A percentile compares a stretch with the other conserved stretches of the same genome.
Conservation (phyloP, 2,113 vertebrate genomes). For the Neolamprologus tretocephalus region DNA sequence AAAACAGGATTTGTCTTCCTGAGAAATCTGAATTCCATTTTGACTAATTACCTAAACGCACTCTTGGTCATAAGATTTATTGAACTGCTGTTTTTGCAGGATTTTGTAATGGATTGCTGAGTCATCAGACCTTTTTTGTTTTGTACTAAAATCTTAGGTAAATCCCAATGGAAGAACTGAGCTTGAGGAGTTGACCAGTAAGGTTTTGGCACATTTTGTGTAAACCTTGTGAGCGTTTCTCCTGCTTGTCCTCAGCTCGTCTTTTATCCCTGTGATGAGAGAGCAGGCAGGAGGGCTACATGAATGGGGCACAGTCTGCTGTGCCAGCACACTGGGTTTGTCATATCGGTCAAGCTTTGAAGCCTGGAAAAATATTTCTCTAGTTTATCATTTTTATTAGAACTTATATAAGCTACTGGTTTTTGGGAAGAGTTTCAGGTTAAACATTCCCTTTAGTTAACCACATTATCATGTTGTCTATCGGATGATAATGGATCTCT, state of each 20-base stretch:
- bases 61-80: neutral
- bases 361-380: neutral
- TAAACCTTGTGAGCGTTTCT: constrained; percentile 8
- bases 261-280: neutral
- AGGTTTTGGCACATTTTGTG: neutral
- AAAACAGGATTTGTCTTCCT: neutral
- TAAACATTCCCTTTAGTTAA: neutral
- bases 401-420: neutral
- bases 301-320: neutral
- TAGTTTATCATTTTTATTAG: neutral
- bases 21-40: neutral
- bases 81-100: constrained; percentile 14
- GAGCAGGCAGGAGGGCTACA: neutral
- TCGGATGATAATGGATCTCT: neutral
- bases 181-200: neutral
- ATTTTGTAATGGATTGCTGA: neutral
- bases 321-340: neutral
- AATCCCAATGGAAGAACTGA: neutral
- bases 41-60: neutral
- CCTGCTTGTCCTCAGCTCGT: neutral
- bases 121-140: neutral
- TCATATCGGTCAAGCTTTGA: neutral
- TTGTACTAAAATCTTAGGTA: neutral
- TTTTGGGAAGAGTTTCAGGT: neutral
- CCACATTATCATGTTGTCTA: neutral